Conservation (phyloP, 2,888 invertebrate species). For the Koerneria pararmatus region DNA sequence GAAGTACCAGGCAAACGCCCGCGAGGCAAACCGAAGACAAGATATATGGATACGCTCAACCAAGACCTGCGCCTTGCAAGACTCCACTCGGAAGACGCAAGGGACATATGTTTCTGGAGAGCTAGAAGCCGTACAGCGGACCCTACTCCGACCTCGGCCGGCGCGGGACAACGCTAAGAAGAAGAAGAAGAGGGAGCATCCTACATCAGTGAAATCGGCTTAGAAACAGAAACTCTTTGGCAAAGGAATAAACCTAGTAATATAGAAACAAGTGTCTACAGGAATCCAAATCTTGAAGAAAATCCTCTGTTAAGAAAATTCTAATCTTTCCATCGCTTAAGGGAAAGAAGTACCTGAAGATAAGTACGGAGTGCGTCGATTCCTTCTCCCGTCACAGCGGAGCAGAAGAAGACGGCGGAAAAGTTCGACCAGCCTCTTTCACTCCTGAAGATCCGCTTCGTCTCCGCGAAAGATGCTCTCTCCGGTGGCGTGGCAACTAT, state of each 20-base stretch:
- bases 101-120: no score
- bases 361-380: slow-evolving; percentile 48
- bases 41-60: no score
- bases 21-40: no score
- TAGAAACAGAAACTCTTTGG: no score
- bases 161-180: no score
- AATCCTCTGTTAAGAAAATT: not conserved
- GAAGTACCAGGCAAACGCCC: no score
- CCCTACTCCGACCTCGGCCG: no score
- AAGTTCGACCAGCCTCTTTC: slow-evolving; percentile 74
- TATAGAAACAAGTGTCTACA: not conserved
- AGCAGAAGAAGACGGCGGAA: slow-evolving; percentile 77
- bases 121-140: no score
- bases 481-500: slow-evolving; percentile 43
- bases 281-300: not conserved
- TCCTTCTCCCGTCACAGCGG: slow-evolving; percentile 48
- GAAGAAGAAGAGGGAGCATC: not conserved
- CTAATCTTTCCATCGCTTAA: slow-evolving; percentile 1
- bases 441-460: slow-evolving; percentile 45
- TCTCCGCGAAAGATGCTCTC: slow-evolving; percentile 44
- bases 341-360: no score
- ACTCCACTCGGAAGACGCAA: no score
- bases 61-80: slow-evolving; percentile 8
- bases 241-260: no score
- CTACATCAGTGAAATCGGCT: no score